Evolutionary conservation across 2,797 vertebrate genomes (phyloP).

Genomic region (Danio albolineatus): DNA sequence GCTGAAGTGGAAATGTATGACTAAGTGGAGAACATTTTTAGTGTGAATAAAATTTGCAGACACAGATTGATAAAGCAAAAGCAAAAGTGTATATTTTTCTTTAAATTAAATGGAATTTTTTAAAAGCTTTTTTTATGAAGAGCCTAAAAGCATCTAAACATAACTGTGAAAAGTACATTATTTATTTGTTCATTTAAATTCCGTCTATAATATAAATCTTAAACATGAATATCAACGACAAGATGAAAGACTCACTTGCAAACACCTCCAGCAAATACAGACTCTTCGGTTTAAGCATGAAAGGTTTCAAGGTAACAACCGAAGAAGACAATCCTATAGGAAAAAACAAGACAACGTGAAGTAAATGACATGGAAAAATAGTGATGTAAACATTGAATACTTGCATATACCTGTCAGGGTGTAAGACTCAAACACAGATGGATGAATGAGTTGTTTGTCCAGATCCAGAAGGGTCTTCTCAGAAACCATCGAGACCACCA

Average conservation of each 20-base stretch:
- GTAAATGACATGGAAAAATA: not conserved
- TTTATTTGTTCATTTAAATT: not conserved
- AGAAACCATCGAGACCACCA: not conserved
- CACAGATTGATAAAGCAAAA: too few relatives aligned
- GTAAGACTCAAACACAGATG: conserved; percentile 73
- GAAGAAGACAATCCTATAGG: conserved; percentile 71
- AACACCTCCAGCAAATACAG: conserved; percentile 83
- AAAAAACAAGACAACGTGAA: conserved; percentile 36
- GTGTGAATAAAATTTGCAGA: too few relatives aligned
- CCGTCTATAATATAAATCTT: not conserved
- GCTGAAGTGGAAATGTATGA: too few relatives aligned
- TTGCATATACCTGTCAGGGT: conserved; percentile 73
- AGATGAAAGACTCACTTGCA: conserved; percentile 71
- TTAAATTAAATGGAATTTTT: too few relatives aligned
- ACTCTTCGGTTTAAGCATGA: conserved; percentile 75
- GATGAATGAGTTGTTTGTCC: conserved; percentile 72
- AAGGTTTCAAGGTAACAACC: conserved; percentile 76
- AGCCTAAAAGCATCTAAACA: not conserved
- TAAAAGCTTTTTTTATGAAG: too few relatives aligned
- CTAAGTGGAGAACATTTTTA: too few relatives aligned
- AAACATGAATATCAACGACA: not conserved
- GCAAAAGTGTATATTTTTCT: too few relatives aligned
- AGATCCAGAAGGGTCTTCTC: conserved; percentile 76
- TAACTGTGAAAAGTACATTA: too few relatives aligned
- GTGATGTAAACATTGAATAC: not conserved